A percentile compares a stretch with the other conserved stretches of the same genome.
phyloP scores from a whole-genome alignment of 2,888 invertebrate species.

The Platycheirus rosarum region DNA sequence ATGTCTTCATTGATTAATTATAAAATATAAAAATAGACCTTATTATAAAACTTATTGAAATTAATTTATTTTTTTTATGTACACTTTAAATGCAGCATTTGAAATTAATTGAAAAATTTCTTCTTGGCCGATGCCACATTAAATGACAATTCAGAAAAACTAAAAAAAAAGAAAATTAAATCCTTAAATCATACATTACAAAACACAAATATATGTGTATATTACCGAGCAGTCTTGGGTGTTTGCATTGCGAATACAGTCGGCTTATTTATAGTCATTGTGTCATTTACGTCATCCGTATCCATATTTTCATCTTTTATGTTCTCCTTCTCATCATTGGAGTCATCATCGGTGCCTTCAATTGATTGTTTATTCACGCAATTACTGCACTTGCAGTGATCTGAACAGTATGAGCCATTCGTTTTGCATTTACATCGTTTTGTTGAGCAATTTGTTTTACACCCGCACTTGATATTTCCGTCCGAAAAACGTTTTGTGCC shows the following conservation, averaged over 20 bases:
- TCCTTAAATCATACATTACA: neutral
- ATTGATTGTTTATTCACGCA: conserved; percentile 39
- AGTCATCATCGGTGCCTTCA: conserved; percentile 39
- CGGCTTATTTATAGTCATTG: conserved; percentile 59
- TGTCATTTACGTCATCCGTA: conserved; percentile 30
- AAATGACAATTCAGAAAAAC: conserved; percentile 76
- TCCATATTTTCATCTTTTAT: conserved; percentile 1
- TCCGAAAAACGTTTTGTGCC: conserved; percentile 52
- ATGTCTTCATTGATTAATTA: too few relatives aligned
- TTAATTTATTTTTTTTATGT: conserved; percentile 20
- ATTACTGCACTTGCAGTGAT: conserved; percentile 39
- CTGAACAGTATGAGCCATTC: conserved; percentile 33
- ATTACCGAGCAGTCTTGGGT: conserved; percentile 76
- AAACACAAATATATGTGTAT: too few relatives aligned
- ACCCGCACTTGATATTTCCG: conserved; percentile 42
- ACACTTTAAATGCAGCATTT: neutral
- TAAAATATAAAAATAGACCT: too few relatives aligned
- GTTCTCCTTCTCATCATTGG: conserved; percentile 59
- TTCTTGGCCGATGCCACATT: conserved; percentile 76
- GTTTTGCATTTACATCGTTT: conserved; percentile 51
- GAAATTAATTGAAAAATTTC: conserved; percentile 75
- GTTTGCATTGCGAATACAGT: conserved; percentile 73
- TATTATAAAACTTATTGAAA: conserved; percentile 1
- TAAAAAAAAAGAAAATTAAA: conserved; percentile 41
- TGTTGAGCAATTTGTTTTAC: conserved; percentile 41